phyloP scores from a whole-genome alignment of 2,888 invertebrate species.

The Xestoiulus laeticollis region DNA sequence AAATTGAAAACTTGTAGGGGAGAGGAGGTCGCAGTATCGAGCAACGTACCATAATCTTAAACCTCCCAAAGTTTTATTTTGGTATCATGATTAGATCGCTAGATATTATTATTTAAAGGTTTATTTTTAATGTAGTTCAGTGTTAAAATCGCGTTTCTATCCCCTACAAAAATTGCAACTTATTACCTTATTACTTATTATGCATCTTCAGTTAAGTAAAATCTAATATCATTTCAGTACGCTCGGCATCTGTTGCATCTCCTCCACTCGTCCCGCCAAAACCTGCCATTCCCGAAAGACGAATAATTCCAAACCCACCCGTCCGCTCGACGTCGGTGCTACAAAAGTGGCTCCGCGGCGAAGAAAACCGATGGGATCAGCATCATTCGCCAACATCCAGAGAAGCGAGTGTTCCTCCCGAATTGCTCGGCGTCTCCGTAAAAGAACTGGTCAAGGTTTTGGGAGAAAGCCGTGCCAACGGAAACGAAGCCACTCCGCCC shows the following conservation, averaged over 20 bases:
- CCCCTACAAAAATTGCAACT: too few relatives aligned
- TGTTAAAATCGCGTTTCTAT: too few relatives aligned
- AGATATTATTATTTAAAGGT: too few relatives aligned
- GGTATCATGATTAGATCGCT: too few relatives aligned
- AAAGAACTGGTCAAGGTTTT: conserved; percentile 78
- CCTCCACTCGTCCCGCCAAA: conserved; percentile 60
- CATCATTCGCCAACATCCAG: conserved; percentile 13
- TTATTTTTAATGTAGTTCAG: too few relatives aligned
- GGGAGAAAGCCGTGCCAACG: conserved; percentile 80
- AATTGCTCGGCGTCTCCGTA: conserved; percentile 74
- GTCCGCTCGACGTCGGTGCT: conserved; percentile 53
- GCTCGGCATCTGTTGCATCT: conserved; percentile 60
- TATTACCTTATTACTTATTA: too few relatives aligned
- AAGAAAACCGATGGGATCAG: conserved; percentile 52
- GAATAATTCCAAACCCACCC: background rate
- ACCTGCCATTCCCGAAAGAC: conserved; percentile 58
- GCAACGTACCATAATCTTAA: too few relatives aligned
- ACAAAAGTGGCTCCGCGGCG: conserved; percentile 58
- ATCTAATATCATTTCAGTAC: too few relatives aligned
- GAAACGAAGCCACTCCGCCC: conserved; percentile 78
- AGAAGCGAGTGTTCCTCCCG: conserved; percentile 64
- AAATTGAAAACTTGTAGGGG: too few relatives aligned
- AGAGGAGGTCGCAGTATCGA: too few relatives aligned
- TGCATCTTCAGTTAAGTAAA: too few relatives aligned
- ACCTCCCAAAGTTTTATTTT: too few relatives aligned